Evolutionary conservation across 1,140 invertebrate species (phyloP).

Genomic region (Drosophila suzukii): DNA sequence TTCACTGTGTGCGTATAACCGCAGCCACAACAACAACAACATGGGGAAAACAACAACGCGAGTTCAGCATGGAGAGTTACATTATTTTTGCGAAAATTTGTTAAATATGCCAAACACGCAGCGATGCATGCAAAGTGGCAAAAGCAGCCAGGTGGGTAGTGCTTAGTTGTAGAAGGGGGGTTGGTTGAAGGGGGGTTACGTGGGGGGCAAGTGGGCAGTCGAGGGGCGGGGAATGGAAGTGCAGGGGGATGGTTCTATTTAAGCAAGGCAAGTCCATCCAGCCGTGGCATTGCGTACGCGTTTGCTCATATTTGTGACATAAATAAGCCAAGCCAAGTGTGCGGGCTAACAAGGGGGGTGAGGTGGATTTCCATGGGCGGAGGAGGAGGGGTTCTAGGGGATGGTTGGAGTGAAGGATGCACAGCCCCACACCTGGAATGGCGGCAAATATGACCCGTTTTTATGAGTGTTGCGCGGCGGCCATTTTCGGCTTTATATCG

Average conservation of each 20-base stretch:
- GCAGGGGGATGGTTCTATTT: constrained; percentile 9
- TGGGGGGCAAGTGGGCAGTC: background rate
- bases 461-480: constrained; percentile 12
- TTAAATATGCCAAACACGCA: constrained; percentile 82
- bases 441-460: constrained; percentile 74
- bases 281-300: constrained; percentile 77
- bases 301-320: constrained; percentile 80
- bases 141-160: constrained; percentile 30
- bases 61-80: constrained; percentile 49
- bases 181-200: background rate
- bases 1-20: constrained; percentile 42
- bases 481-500: background rate
- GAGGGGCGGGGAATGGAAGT: background rate
- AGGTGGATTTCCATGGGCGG: background rate
- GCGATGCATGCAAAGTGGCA: constrained; percentile 80
- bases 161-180: background rate
- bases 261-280: constrained; percentile 59
- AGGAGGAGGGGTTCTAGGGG: background rate
- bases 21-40: constrained; percentile 56
- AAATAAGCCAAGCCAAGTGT: constrained; percentile 69
- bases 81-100: constrained; percentile 82
- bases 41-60: constrained; percentile 9
- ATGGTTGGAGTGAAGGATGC: constrained; percentile 2
- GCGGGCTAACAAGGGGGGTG: background rate
- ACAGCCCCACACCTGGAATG: constrained; percentile 20